phyloP scores from a whole-genome alignment of 1,140 invertebrate species.

The Bombus affinis region DNA sequence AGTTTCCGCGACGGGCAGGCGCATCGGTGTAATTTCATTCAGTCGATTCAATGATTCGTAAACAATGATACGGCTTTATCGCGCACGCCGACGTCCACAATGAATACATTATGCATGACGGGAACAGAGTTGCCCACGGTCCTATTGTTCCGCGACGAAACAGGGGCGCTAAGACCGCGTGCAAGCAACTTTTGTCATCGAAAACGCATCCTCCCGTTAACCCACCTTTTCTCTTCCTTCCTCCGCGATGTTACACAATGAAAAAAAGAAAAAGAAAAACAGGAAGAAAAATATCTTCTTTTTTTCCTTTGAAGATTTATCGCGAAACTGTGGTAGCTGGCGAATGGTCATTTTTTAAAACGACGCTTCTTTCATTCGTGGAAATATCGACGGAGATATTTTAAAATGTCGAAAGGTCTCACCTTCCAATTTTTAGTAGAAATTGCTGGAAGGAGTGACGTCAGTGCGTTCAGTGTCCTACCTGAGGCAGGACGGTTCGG shows the following conservation, averaged over 20 bases:
- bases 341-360: too few relatives aligned
- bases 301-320: background rate
- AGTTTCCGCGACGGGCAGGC: constrained; percentile 44
- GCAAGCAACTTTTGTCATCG: constrained; percentile 48
- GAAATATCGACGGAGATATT: background rate
- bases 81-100: constrained; percentile 43
- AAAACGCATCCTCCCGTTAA: constrained; percentile 40
- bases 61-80: constrained; percentile 76
- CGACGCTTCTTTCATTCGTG: background rate
- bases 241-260: background rate
- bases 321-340: background rate
- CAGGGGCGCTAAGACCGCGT: constrained; percentile 26
- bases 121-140: constrained; percentile 50
- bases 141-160: constrained; percentile 49
- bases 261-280: background rate
- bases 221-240: background rate
- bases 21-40: constrained; percentile 68
- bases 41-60: constrained; percentile 77
- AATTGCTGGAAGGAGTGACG: background rate
- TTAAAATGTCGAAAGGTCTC: background rate
- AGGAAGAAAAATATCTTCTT: background rate
- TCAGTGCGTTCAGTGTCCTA: background rate
- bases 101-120: constrained; percentile 74
- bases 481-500: background rate
- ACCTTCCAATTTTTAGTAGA: background rate